Evolutionary conservation across 2,888 invertebrate species (phyloP), one percentile per base, ranked within the genome.

Genomic region (Diaphora mendica): DNA sequence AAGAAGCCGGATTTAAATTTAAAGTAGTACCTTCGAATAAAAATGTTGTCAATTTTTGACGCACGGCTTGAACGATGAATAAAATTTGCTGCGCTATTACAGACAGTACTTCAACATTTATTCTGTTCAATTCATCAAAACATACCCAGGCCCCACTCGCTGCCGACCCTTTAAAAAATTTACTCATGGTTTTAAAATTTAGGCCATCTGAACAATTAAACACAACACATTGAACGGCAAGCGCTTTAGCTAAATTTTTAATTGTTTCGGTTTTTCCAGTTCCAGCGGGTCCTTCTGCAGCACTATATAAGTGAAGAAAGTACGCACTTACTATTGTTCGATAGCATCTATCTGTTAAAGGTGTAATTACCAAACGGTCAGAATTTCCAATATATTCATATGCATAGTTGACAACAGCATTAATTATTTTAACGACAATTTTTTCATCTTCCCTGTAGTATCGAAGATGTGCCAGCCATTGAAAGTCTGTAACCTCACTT

Each of bases 261-360:
- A 98, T 98, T 30, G 98, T 98, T 95, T 98, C 98, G 0, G 98
- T 98, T 94, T 98, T 98, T 0, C 98, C 98, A 0, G 98, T 98
- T 0, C 98, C 98, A 0, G 98, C 98, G 0, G 98, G 98, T 0
- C 98, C 98, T 93, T 98, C 98, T 0, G 97, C 97, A 8, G 98
- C 97, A n/a, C 98, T 98, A 86, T 98, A 98, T 82, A 98, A 93
- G 91, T 98, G 98, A 68, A 98, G 95, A 87, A 97, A 97, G 91
- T 97, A 98, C 1, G 98, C 98, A 0, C 98, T 98, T 78, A 98
- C 97, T 72, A 98, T 93, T 0, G 98, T 98, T 35, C 98, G 96
- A 90, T 98, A 98, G 88, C 98, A 98, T 81, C 98, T 96, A 89
- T 97, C 97, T 2, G 97, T 97, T 79, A 97, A 91, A 2, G 97